Evolutionary conservation across 1,140 invertebrate genomes (phyloP).

Genomic region (Gerris buenoi): DNA sequence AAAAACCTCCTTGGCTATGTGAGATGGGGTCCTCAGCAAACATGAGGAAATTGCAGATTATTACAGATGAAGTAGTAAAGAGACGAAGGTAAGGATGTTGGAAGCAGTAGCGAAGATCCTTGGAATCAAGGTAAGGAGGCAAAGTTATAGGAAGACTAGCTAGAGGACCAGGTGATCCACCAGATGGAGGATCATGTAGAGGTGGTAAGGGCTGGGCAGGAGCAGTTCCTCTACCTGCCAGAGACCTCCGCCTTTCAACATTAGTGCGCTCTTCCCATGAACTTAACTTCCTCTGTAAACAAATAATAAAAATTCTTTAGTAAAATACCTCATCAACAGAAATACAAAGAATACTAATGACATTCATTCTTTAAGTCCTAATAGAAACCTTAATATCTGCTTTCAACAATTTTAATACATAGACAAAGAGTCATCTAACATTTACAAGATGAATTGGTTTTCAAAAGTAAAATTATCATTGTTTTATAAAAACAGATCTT

Average conservation of each 20-base stretch:
- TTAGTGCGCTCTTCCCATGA: constrained; percentile 22
- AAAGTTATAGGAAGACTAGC: constrained; percentile 14
- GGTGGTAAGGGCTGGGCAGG: constrained; percentile 11
- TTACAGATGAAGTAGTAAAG: constrained; percentile 37
- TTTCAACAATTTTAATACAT: too few relatives aligned
- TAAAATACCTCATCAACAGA: too few relatives aligned
- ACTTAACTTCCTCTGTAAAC: constrained; percentile 17
- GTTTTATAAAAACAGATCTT: too few relatives aligned
- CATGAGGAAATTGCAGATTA: constrained; percentile 40
- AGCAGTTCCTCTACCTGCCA: constrained; percentile 13
- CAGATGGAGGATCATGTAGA: constrained; percentile 20
- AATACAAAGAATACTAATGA: too few relatives aligned
- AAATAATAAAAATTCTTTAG: too few relatives aligned
- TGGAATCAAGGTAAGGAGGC: constrained; percentile 27
- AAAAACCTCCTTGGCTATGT: constrained; percentile 30
- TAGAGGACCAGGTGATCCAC: constrained; percentile 24
- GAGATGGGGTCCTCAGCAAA: constrained; percentile 44
- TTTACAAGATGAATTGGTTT: too few relatives aligned
- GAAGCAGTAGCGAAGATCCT: constrained; percentile 37
- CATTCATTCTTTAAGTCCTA: too few relatives aligned
- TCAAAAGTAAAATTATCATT: too few relatives aligned
- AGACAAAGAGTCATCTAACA: too few relatives aligned
- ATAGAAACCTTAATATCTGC: too few relatives aligned
- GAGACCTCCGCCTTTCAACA: constrained; percentile 17
- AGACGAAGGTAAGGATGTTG: constrained; percentile 39